A percentile compares a stretch with the other conserved stretches of the same genome.
These are phyloP conservation scores for Microtus pennsylvanicus DNA, from an alignment of 2,113 vertebrate species.

Conservation along the genomic window DNA sequence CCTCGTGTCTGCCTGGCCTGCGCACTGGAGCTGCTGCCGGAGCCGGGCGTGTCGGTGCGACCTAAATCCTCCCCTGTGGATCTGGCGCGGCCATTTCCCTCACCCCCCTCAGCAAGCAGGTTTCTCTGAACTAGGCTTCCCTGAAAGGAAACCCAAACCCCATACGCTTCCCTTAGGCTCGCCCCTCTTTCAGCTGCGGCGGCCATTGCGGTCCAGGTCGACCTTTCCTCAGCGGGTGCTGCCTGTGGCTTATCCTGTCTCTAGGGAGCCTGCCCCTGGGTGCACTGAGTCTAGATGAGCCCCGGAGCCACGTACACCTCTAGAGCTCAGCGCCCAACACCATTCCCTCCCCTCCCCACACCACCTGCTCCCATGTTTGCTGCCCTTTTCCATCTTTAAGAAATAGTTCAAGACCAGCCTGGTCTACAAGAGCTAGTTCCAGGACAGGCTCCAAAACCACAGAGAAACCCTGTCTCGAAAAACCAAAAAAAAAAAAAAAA, in stretches of 20 bases:
- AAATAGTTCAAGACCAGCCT: neutral
- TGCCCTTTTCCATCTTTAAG: neutral
- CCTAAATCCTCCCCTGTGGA: rapidly evolving
- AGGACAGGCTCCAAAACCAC: too few relatives aligned
- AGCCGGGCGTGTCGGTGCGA: constrained; percentile 88
- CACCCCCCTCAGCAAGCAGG: neutral
- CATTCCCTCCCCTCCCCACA: too few relatives aligned
- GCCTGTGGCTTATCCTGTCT: neutral
- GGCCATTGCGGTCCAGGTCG: neutral
- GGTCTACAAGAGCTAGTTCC: too few relatives aligned
- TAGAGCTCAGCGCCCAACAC: neutral
- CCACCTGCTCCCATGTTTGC: neutral
- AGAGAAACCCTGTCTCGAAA: too few relatives aligned
- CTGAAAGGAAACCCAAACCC: neutral
- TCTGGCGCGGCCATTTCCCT: rapidly evolving
- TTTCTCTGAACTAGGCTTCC: neutral
- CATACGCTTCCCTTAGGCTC: neutral
- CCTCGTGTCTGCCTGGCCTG: constrained; percentile 91
- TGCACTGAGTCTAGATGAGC: neutral
- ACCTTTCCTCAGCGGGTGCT: neutral
- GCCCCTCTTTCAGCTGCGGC: neutral
- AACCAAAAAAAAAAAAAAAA: too few relatives aligned
- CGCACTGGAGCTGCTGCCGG: constrained; percentile 89
- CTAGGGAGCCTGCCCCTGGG: neutral
- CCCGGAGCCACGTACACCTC: neutral